Evolutionary conservation across 2,888 invertebrate species (phyloP).

Genomic region (Boloria euphrosyne): DNA sequence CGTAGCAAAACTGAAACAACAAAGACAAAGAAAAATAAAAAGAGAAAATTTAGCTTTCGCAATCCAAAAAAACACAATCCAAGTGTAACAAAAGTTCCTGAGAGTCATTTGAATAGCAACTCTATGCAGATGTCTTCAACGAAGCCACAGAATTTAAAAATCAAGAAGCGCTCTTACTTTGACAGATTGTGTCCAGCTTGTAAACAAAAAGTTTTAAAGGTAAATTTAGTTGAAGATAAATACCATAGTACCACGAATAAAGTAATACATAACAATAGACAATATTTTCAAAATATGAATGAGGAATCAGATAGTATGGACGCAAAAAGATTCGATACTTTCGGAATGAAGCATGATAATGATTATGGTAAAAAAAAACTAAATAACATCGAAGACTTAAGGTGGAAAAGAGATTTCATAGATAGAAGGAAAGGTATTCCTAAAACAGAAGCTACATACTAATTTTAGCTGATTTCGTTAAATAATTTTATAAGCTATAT

Average conservation of each 20-base stretch:
- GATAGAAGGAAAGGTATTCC: not conserved
- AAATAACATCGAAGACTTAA: not conserved
- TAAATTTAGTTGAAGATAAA: slow-evolving; percentile 17
- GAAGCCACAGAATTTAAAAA: slow-evolving; percentile 23
- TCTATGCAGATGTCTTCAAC: slow-evolving; percentile 11
- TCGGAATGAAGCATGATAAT: slow-evolving; percentile 14
- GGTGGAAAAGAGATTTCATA: slow-evolving; percentile 10
- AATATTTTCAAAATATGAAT: slow-evolving; percentile 32
- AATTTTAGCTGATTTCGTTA: slow-evolving; percentile 1
- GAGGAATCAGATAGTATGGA: not conserved
- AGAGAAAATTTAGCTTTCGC: slow-evolving; percentile 49
- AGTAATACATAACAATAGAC: slow-evolving; percentile 39
- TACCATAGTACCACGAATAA: slow-evolving; percentile 12
- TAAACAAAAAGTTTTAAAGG: slow-evolving; percentile 32
- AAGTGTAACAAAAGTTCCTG: slow-evolving; percentile 14
- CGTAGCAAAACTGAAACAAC: slow-evolving; percentile 51
- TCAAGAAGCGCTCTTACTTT: slow-evolving; percentile 39
- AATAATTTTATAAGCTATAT: slow-evolving; percentile 25
- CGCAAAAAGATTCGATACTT: not conserved
- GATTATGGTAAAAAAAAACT: not conserved
- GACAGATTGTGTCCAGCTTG: slow-evolving; percentile 39
- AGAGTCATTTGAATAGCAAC: slow-evolving; percentile 10
- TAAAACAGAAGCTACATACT: slow-evolving; percentile 31
- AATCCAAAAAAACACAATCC: slow-evolving; percentile 29
- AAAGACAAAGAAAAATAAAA: slow-evolving; percentile 51